Base-by-base conservation (phyloP, 1,140 invertebrate species). In the Hormaphis cornu region DNA sequence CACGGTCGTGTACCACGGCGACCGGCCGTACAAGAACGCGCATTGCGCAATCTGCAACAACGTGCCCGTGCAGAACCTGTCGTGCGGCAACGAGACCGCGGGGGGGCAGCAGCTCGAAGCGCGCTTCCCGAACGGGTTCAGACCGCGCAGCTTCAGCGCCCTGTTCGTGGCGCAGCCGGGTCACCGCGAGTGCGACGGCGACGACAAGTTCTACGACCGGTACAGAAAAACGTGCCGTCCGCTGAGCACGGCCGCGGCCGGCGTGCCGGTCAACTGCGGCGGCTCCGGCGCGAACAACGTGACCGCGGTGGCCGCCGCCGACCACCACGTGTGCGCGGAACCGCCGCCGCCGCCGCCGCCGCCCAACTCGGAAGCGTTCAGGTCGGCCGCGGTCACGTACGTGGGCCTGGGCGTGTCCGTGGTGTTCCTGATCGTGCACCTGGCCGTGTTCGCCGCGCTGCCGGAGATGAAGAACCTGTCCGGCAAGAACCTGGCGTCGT, bases 21-120 rank as follows among this genome's bases (percentile, higher is more conserved):
- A 74, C n/a, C 72, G 74, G 5, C 75, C 76, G 0, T 85, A 81
- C 73, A 76, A 80, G 71, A 86, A 86, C 72, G 73, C 79, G 0
- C 82, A 84, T 72, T 86, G 84, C 73, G 83, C 83, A 5, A 71
- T 80, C 10, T 86, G 84, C 73, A 82, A 85, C 72, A 73, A 77
- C 20, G 79, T 78, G 1, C 71, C 72, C 3, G 72, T 80, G 33
- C 79, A 81, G 69, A 58, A 77, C 56, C 54, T 80, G 24, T 72
- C 71, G 42, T 81, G 82, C 72, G 66, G 74, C 7, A 69, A 48
- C 35, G 59, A 66, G 28, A 66, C 30, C 69, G 8, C n/a, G n/a
- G n/a, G n/a, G n/a, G n/a, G n/a, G n/a, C n/a, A n/a, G n/a, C n/a
- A n/a, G n/a, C n/a, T 58, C 54, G 24, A 59, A 73, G 30, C 53